A percentile compares a stretch with the other conserved stretches of the same genome.
These are phyloP conservation scores for Pantherophis alleghaniensis DNA, from an alignment of 2,797 vertebrate species.

Conservation along the genomic window DNA sequence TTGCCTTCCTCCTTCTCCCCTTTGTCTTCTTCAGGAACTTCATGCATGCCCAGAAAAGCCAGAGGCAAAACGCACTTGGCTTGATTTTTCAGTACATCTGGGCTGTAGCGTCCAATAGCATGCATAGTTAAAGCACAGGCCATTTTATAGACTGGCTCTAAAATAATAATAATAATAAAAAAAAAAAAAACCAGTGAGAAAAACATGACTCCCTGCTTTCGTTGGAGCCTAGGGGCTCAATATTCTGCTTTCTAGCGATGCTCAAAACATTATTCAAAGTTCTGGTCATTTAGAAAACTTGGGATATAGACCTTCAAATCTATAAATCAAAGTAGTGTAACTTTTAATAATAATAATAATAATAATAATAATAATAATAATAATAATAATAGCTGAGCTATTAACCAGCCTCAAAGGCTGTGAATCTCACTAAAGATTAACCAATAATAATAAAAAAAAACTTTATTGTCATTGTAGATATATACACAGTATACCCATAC, in stretches of 20 bases:
- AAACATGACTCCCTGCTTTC: background rate
- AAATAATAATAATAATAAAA: conserved; percentile 14
- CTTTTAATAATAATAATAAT: no score
- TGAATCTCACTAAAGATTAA: no score
- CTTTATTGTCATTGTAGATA: no score
- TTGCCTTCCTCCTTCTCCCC: conserved; percentile 84
- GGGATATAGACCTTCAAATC: background rate
- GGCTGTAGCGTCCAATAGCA: conserved; percentile 94
- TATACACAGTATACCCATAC: no score
- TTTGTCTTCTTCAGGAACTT: conserved; percentile 85
- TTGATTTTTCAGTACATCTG: conserved; percentile 92
- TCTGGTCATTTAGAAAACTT: background rate
- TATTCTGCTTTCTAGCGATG: background rate
- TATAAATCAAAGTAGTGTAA: background rate
- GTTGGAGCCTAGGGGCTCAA: background rate
- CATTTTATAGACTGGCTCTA: conserved; percentile 87
- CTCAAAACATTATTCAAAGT: background rate
- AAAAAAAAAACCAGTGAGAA: background rate
- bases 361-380: no score
- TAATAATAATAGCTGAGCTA: no score
- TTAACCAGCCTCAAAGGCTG: no score
- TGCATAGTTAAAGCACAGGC: conserved; percentile 88
- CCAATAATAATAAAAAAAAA: no score
- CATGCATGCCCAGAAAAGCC: conserved; percentile 97
- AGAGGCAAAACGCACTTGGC: conserved; percentile 86